Evolutionary conservation across 2,888 invertebrate genomes (phyloP).

Genomic region (Drosophila siamana): DNA sequence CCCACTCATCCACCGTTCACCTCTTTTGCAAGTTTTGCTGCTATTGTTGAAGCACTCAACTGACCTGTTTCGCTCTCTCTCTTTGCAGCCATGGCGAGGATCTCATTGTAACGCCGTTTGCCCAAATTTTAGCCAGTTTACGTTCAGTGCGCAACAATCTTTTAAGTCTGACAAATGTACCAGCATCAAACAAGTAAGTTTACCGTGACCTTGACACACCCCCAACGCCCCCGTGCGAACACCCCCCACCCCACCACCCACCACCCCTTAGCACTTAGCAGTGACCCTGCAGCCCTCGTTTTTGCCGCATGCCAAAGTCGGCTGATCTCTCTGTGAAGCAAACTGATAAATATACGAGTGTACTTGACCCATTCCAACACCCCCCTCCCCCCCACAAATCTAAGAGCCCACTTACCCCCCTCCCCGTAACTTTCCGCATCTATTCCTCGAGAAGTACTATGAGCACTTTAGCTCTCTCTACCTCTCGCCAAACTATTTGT

Average conservation of each 20-base stretch:
- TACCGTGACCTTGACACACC: constrained; percentile 47
- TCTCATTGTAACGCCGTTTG: constrained; percentile 99
- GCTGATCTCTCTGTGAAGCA: constrained; percentile 11
- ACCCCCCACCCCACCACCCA: neutral
- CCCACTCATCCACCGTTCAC: too few species aligned
- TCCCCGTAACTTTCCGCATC: neutral
- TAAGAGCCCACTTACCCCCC: neutral
- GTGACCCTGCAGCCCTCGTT: neutral
- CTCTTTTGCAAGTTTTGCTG: neutral
- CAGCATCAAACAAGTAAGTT: constrained; percentile 90
- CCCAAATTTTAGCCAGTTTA: constrained; percentile 99
- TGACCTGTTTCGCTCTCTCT: constrained; percentile 15
- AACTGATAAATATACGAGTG: constrained; percentile 9
- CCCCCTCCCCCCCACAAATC: neutral
- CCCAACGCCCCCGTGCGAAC: constrained; percentile 7
- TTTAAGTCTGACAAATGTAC: constrained; percentile 97
- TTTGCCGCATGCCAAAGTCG: neutral
- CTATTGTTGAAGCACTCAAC: neutral
- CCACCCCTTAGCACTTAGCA: neutral
- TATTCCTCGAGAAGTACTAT: neutral
- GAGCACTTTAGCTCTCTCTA: neutral
- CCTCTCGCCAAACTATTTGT: neutral
- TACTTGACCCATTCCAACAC: constrained; percentile 9
- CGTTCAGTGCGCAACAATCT: constrained; percentile 99
- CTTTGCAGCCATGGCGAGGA: constrained; percentile 95